Base-by-base conservation (phyloP, 2,797 vertebrate genomes). In the Hydrophis major region DNA sequence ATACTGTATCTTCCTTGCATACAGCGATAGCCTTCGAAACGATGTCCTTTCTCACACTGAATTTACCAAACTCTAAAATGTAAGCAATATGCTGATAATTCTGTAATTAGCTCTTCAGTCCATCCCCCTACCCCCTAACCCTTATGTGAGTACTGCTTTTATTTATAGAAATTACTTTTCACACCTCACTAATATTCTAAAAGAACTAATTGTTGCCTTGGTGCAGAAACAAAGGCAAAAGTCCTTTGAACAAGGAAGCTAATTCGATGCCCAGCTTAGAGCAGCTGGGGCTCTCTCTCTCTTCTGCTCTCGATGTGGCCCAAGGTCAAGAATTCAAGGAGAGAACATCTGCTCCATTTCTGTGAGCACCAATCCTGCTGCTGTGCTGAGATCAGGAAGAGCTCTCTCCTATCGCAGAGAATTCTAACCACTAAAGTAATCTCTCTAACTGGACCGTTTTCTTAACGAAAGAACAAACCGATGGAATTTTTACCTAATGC, bases 171-270 rank as follows among this genome's bases (percentile, higher is more conserved):
- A 90, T 88, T 90, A 27, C 86, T 90, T 78, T 88, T 90, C 78
- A 89, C 88, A 89, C 86, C 32, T 91, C 86, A 86, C 83, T 91
- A 89, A 63, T 89, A 91, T 91, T 91, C 90, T 87, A 32, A 87
- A 74, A 53, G 60, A 90, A 87, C 53, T 90, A 90, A 88, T 90
- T 37, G 89, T 57, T 60, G 63, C 66, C 32, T 90, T 66, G 11
- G 22, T 27, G 66, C 20, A 78, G 93, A 90, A 92, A 78, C 74
- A 60, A 88, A 74, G 78, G 42, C 42, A 74, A 57, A 59, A 61
- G 47, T 55, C 37, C 56, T 90, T 88, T n/a, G 86, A 90, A 90
- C 32, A 63, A 92, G 57, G 28, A 83, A 78, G 83, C 86, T 88
- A 88, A 92, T 63, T 88, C 55, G 83, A 61, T 90, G 78, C 37